Evolutionary conservation across 2,797 vertebrate genomes (phyloP).

Genomic region (Silurus aristotelis): DNA sequence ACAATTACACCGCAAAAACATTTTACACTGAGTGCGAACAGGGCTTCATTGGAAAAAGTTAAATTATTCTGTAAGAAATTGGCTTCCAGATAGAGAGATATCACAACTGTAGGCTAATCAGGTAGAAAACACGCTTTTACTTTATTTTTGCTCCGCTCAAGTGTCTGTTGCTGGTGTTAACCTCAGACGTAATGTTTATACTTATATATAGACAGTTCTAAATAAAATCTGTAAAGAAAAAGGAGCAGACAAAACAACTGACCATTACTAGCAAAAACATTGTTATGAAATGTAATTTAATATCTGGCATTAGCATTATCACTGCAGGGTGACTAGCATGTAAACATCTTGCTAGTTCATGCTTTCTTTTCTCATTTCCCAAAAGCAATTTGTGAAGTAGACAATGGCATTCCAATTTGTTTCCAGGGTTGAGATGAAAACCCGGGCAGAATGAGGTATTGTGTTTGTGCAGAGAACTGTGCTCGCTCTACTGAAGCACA

Average conservation of each 20-base stretch:
- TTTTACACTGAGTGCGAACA: not conserved
- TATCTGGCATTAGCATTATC: not conserved
- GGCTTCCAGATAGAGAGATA: not conserved
- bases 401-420: constrained; percentile 22
- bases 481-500: constrained; percentile 21
- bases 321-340: not conserved
- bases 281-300: not conserved
- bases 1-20: not conserved
- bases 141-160: not conserved
- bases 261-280: not conserved
- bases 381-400: constrained; percentile 12
- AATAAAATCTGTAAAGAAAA: too few species aligned
- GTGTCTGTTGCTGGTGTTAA: not conserved
- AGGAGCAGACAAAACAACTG: not conserved
- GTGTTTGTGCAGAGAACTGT: constrained; percentile 46
- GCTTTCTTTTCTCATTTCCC: not conserved
- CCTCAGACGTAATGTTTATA: too few species aligned
- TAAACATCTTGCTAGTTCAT: not conserved
- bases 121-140: not conserved
- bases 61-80: not conserved
- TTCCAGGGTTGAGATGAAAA: constrained; percentile 29
- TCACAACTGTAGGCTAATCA: not conserved
- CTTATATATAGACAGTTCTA: too few species aligned
- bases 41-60: not conserved
- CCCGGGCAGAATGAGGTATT: constrained; percentile 41